Evolutionary conservation across 35 echinoderm and acorn worm species (phyloP).

Genomic region (Lytechinus variegatus): DNA sequence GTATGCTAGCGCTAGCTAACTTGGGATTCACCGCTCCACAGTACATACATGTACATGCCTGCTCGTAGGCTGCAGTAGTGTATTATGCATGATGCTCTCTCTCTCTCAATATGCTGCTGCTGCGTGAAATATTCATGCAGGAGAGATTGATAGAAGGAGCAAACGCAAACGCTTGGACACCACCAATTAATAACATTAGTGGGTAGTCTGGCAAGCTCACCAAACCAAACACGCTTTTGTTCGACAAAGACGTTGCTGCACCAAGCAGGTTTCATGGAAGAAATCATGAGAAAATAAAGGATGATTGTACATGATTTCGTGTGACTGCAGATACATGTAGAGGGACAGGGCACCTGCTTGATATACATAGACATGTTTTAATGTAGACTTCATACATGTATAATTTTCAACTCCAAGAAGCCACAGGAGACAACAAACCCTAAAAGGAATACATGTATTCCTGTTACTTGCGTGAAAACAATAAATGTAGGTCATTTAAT

Average conservation of each 20-base stretch:
- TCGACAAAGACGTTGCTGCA: not conserved
- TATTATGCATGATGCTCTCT: slow-evolving; percentile 33
- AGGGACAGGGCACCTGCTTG: not conserved
- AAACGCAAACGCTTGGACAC: slow-evolving; percentile 40
- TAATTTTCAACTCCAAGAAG: no score
- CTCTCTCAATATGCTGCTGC: not conserved
- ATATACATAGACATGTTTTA: not conserved
- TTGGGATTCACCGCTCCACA: not conserved
- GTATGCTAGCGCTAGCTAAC: not conserved
- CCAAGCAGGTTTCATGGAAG: not conserved
- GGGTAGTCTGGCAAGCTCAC: not conserved
- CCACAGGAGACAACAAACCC: no score
- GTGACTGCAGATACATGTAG: not conserved
- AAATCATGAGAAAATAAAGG: not conserved
- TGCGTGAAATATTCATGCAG: slow-evolving; percentile 38
- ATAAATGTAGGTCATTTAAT: no score
- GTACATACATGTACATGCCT: not conserved
- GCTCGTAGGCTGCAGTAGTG: not conserved
- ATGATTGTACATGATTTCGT: not conserved
- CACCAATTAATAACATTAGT: slow-evolving; percentile 42
- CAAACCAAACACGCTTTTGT: not conserved
- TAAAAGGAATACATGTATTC: no score
- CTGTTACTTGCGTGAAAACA: no score
- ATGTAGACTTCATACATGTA: not conserved
- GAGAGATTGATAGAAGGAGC: slow-evolving; percentile 28